phyloP scores from a whole-genome alignment of 2,797 vertebrate species.

The Nothura maculosa region DNA sequence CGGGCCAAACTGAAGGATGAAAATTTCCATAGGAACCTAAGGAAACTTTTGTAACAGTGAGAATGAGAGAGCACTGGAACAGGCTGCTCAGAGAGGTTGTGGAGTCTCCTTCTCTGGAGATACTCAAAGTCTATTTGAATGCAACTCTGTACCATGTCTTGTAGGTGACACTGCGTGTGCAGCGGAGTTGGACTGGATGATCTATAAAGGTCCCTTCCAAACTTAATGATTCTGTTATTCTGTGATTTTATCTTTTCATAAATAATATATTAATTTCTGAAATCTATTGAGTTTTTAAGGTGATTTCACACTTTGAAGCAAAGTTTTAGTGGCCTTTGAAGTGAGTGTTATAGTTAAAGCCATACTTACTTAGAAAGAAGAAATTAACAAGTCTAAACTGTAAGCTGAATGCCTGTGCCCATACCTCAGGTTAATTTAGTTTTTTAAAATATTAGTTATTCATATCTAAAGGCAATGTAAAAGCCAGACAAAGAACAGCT shows the following conservation, averaged over 20 bases:
- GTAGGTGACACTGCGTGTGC: too few relatives aligned
- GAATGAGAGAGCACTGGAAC: too few relatives aligned
- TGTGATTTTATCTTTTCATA: neutral
- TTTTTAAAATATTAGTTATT: neutral
- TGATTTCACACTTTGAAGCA: neutral
- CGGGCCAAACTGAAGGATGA: too few relatives aligned
- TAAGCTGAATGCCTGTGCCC: neutral
- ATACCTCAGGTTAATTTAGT: neutral
- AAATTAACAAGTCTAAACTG: neutral
- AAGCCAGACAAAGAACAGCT: neutral
- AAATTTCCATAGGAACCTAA: too few relatives aligned
- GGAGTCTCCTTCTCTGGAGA: too few relatives aligned
- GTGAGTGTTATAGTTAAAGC: neutral
- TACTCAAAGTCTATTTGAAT: too few relatives aligned
- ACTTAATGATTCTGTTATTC: too few relatives aligned
- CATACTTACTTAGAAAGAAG: neutral
- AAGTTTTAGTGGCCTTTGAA: neutral
- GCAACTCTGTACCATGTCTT: too few relatives aligned
- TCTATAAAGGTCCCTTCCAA: too few relatives aligned
- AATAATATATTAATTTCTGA: neutral
- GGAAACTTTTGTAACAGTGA: too few relatives aligned
- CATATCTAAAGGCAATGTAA: neutral
- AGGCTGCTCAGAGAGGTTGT: too few relatives aligned
- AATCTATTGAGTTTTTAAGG: neutral
- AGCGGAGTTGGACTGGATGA: too few relatives aligned